Conservation (phyloP, 2,113 vertebrate species). For the Xiphophorus couchianus region DNA sequence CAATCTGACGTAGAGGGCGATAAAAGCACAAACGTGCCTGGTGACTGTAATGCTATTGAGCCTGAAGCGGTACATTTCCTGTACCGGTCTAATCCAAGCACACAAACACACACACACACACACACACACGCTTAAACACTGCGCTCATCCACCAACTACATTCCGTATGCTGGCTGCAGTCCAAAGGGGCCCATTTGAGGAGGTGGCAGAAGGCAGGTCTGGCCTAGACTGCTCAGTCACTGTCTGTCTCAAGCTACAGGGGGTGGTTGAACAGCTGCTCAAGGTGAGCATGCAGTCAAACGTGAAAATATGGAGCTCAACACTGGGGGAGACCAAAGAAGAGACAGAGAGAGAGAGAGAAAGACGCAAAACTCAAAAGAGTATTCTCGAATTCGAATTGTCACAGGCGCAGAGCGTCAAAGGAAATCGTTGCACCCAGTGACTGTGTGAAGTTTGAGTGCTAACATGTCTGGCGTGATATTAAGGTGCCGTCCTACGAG, state of each 20-base stretch:
- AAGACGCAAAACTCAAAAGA: constrained; percentile 11
- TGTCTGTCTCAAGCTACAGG: constrained; percentile 51
- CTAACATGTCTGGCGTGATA: not conserved
- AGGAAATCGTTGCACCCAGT: constrained; percentile 19
- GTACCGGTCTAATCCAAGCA: constrained; percentile 9
- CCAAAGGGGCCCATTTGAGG: constrained; percentile 45
- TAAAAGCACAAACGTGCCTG: constrained; percentile 31
- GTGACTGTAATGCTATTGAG: constrained; percentile 11
- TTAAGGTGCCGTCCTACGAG: not conserved
- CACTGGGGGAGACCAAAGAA: constrained; percentile 25
- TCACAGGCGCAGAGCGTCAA: constrained; percentile 12
- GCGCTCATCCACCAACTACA: constrained; percentile 17
- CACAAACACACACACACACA: constrained; percentile 18
- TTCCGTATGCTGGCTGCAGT: constrained; percentile 33
- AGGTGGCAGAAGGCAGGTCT: constrained; percentile 49
- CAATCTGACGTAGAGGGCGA: constrained; percentile 19
- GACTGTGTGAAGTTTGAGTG: constrained; percentile 13
- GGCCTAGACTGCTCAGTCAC: constrained; percentile 51
- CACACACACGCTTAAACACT: constrained; percentile 29
- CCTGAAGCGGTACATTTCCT: constrained; percentile 23
- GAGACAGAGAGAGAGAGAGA: constrained; percentile 15
- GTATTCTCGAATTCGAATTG: constrained; percentile 33
- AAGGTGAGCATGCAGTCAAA: constrained; percentile 58
- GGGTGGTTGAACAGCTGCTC: constrained; percentile 57
- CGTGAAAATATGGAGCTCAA: constrained; percentile 26